These are phyloP conservation scores for Asobara japonica DNA, from an alignment of 1,140 invertebrate species.

Conservation along the genomic window DNA sequence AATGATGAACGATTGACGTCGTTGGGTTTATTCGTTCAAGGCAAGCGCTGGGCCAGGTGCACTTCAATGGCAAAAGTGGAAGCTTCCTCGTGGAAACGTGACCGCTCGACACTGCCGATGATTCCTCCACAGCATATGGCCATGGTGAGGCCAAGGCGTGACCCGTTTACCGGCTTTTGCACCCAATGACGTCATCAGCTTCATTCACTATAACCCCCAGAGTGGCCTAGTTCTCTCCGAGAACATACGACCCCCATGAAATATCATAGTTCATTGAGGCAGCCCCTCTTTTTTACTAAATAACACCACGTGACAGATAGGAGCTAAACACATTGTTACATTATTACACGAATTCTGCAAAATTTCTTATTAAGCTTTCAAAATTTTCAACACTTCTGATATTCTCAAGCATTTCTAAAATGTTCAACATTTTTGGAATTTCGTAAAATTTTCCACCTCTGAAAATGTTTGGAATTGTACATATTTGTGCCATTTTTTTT, in stretches of 20 bases:
- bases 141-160: constrained; percentile 46
- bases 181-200: constrained; percentile 47
- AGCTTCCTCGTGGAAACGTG: too few species aligned
- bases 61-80: constrained; percentile 12
- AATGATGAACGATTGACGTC: background rate
- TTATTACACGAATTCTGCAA: background rate
- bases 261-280: constrained; percentile 50
- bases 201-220: constrained; percentile 46
- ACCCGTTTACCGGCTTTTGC: constrained; percentile 45
- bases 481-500: too few species aligned
- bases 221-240: constrained; percentile 39
- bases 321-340: background rate
- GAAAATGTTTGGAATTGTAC: too few species aligned
- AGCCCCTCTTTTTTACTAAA: background rate
- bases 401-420: background rate
- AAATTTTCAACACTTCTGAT: background rate
- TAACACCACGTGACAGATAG: background rate
- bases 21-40: background rate
- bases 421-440: background rate
- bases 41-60: background rate
- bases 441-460: too few species aligned
- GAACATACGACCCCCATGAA: constrained; percentile 36
- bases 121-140: constrained; percentile 41
- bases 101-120: background rate
- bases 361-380: background rate